Evolutionary conservation across 2,888 invertebrate species (phyloP), one percentile per base, ranked within the genome.

Genomic region (Prenolepis imparis): DNA sequence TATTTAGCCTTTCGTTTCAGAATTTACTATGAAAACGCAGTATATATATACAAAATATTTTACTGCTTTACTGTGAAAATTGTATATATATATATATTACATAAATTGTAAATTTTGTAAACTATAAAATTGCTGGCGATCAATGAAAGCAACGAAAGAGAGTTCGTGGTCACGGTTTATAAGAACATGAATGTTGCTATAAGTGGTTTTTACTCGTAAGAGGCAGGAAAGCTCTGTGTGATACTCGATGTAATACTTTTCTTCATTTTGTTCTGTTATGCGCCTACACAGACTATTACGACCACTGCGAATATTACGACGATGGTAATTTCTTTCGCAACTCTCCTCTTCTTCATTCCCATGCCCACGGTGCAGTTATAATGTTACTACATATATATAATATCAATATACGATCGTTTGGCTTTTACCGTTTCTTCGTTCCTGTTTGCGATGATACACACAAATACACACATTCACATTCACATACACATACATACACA

Each of bases 251-350:
- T 94, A 94, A 94, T 94, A 91, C 90, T 91, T 94, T 93, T 94
- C 92, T 94, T 93, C 92, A 89, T 94, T 94, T 90, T 94, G 91
- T 94, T 94, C 93, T 94, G 92, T 94, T 94, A 91, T 94, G 93
- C 94, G 93, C 94, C 94, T 93, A 94, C 94, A 94, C 93, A 94
- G 94, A 94, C 93, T 94, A 95, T 94, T 94, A 94, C 93, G 94
- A 94, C 93, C 93, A 94, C 94, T 94, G 92, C 94, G 94, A 94
- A 94, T 94, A 94, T 94, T 94, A 94, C 93, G 94, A 94, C 93
- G 93, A 94, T 94, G 94, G 94, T 94, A 94, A 94, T 94, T 94
- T 91, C 92, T 92, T 93, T 93, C 89, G 92, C 92, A 90, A 90
- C 89, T 90, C 88, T 87, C 84, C 90, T 90, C 86, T 87, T 85